Conservation (phyloP, 2,797 vertebrate genomes). For the Artibeus lituratus region DNA sequence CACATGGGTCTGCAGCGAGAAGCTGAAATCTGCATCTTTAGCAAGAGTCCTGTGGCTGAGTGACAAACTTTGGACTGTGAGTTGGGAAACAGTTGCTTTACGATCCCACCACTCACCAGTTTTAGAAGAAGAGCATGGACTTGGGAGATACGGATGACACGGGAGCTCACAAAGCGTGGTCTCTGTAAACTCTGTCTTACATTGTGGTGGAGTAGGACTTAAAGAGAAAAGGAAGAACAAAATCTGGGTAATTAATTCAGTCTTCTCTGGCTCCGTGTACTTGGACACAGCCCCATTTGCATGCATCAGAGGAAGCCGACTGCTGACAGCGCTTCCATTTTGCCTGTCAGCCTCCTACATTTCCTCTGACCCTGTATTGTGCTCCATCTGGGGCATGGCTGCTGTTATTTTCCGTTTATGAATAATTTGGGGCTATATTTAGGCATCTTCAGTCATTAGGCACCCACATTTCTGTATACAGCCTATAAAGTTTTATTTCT, state of each 20-base stretch:
- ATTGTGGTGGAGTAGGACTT: neutral
- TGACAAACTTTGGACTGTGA: neutral
- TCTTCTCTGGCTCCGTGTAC: neutral
- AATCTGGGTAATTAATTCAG: neutral
- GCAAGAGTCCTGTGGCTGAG: neutral
- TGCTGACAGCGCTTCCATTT: neutral
- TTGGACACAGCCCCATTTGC: neutral
- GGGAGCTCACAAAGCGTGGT: neutral
- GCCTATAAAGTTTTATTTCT: slow-evolving; percentile 28
- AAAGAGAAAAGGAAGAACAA: neutral
- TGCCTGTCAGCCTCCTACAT: neutral
- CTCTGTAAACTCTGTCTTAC: neutral
- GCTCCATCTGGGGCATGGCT: slow-evolving; percentile 10
- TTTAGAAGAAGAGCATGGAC: neutral
- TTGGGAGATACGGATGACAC: neutral
- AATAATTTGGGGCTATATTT: slow-evolving; percentile 70
- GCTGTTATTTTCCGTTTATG: slow-evolving; percentile 56
- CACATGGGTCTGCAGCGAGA: neutral
- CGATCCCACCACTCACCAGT: neutral
- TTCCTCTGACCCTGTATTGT: slow-evolving; percentile 1
- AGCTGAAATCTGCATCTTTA: neutral
- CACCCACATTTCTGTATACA: slow-evolving; percentile 52
- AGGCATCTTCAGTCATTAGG: slow-evolving; percentile 47
- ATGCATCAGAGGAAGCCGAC: neutral
- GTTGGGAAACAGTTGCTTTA: neutral